Evolutionary conservation across 2,113 vertebrate genomes (phyloP), one percentile per base, ranked within the genome.

Genomic region (Hystrix brachyura): DNA sequence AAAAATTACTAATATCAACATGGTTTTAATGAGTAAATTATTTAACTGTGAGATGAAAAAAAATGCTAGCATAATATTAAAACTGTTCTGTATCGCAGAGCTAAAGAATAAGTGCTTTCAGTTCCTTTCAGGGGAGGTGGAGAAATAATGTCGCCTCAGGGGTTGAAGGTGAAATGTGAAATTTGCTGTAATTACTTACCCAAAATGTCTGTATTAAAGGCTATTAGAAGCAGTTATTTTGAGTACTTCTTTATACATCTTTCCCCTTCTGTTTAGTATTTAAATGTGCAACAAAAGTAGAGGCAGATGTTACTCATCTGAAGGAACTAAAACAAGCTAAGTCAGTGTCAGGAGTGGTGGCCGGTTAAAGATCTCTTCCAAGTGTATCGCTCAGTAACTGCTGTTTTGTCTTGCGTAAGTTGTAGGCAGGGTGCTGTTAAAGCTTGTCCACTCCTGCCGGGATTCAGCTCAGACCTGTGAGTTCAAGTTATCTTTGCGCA

Each of bases 181-280:
- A 99, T 99, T 99, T 98, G 98, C 98, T 98, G 98, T 99, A 99
- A 99, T 99, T 99, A 99, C 98, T 98, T 98, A 98, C 98, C 98
- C 99, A 99, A 99, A 99, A 99, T 98, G 98, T 99, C 99, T 98
- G 99, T 99, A 99, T 99, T 99, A 99, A 99, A 98, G 99, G 99
- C 99, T 99, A 99, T 99, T 99, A 99, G 99, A 99, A 98, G 98
- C 99, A 99, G 99, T 99, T 99, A 99, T 99, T 99, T 99, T 99
- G 99, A 99, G 99, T 98, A 99, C 98, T 99, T 98, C 98, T 98
- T 98, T 98, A 98, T 98, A 98, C 98, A 98, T 98, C 98, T 97
- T 98, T 98, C 98, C 98, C 98, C 98, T 98, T 98, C 98, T 99
- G 98, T 99, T 99, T 99, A 98, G 99, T 99, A 98, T 99, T 99